Conservation (phyloP, 2,888 invertebrate genomes). For the Cheilosia vernalis region DNA sequence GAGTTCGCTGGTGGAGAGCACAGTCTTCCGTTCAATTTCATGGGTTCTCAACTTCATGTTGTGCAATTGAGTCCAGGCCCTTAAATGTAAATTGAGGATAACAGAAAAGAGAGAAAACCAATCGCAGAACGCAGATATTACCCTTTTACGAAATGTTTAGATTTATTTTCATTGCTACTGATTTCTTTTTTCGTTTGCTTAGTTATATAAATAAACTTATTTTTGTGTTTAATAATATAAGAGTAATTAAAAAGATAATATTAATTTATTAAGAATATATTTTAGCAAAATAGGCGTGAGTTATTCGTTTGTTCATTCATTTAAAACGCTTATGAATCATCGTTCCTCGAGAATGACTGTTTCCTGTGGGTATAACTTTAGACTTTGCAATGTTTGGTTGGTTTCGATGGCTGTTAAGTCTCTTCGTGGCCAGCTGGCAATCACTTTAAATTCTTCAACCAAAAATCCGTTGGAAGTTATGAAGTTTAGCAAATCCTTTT, state of each 20-base stretch:
- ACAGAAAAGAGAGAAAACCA: conserved; percentile 1
- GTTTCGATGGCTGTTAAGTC: conserved; percentile 94
- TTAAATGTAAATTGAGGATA: too few species aligned
- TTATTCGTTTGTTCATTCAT: conserved; percentile 61
- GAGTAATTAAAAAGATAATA: conserved; percentile 73
- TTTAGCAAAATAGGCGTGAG: conserved; percentile 75
- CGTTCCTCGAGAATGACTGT: conserved; percentile 97
- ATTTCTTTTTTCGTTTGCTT: conserved; percentile 68
- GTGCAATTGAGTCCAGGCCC: too few species aligned
- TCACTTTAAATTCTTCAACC: conserved; percentile 93
- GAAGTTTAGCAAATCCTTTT: conserved; percentile 90
- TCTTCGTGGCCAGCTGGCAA: conserved; percentile 96
- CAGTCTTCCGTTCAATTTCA: too few species aligned
- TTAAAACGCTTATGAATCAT: conserved; percentile 84
- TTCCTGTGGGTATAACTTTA: conserved; percentile 96
- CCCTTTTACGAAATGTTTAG: conserved; percentile 63
- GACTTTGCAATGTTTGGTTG: conserved; percentile 89
- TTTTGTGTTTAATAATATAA: conserved; percentile 66
- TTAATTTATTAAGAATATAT: conserved; percentile 75
- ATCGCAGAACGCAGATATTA: conserved; percentile 47
- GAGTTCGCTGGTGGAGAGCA: too few species aligned
- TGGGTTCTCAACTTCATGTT: too few species aligned
- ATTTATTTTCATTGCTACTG: conserved; percentile 66
- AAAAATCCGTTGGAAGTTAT: conserved; percentile 95
- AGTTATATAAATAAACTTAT: conserved; percentile 65